Evolutionary conservation across 1,140 invertebrate species (phyloP).

Genomic region (Philotrypesis tridentata): DNA sequence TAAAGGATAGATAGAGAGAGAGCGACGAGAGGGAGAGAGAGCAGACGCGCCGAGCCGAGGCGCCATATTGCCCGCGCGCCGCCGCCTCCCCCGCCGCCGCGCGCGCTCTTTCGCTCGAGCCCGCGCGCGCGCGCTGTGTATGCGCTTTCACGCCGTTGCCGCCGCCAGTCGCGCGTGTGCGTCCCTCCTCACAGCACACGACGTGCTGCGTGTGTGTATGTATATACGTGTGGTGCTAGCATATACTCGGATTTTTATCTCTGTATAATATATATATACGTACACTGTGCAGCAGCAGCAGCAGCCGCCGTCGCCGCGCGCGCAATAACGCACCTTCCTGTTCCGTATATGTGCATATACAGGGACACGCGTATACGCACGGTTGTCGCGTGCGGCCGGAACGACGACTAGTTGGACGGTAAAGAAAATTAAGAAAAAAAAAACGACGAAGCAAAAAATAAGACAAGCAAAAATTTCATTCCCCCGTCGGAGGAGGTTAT

Average conservation of each 20-base stretch:
- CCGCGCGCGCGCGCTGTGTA: slow-evolving; percentile 1
- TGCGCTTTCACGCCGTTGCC: not conserved
- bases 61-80: slow-evolving; percentile 23
- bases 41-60: not conserved
- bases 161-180: slow-evolving; percentile 47
- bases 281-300: not conserved
- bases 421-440: not conserved
- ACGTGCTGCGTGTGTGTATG: not conserved
- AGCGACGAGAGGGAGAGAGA: slow-evolving; percentile 7
- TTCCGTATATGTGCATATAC: not conserved
- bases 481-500: not conserved
- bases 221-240: too few relatives aligned
- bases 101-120: not conserved
- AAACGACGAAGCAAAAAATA: too few relatives aligned
- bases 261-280: too few relatives aligned
- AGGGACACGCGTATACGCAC: not conserved
- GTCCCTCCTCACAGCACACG: slow-evolving; percentile 32
- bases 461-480: too few relatives aligned
- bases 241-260: not conserved
- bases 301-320: too few relatives aligned
- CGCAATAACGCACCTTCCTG: too few relatives aligned
- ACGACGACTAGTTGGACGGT: not conserved
- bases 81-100: slow-evolving; percentile 35
- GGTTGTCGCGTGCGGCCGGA: not conserved
- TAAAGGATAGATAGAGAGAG: not conserved